Base-by-base conservation (phyloP, 2,888 invertebrate species). In the Amblyjoppa fuscipennis region DNA sequence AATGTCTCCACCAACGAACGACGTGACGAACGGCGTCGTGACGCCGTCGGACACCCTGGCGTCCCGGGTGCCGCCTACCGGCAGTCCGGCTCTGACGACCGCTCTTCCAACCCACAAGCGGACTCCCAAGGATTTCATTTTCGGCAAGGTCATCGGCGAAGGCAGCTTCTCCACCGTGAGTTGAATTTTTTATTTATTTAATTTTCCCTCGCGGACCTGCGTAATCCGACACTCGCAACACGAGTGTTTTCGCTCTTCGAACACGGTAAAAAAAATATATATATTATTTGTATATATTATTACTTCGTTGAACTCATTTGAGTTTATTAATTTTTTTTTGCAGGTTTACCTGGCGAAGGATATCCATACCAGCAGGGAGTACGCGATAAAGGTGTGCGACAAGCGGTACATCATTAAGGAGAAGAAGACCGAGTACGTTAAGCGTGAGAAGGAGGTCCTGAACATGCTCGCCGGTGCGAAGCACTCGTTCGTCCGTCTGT, bases 331-430 rank as follows among this genome's bases (percentile, higher is more conserved):
- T 25, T 53, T 7, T n/a, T n/a, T n/a, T 59, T 81, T 70, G 31
- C 92, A 96, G 96, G 96, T 99, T 76, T 99, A 98, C 94, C 96
- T 98, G 89, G 98, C 98, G 75, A 98, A 98, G 94, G 99, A 99
- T 94, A 97, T 98, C 86, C 97, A 97, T 93, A 97, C 97, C 80
- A 96, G 96, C 91, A 97, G 97, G 92, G 98, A 99, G 95, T 98
- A 97, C 96, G 99, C 99, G 95, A 99, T 99, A 93, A 99, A 99
- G 96, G 99, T 99, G n/a, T 97, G 99, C 94, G 98, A 99, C 92
- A 99, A 99, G 95, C 95, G 96, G 74, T 98, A 98, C 94, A 99
- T 99, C 90, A 96, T 99, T 90, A 96, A 97, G 88, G 99, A 99
- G 95, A 97, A 97, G 94, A 99, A 99, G 95, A 96, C 97, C 91